phyloP scores from a whole-genome alignment of 2,797 vertebrate species.

The Sebastes oblongus region DNA sequence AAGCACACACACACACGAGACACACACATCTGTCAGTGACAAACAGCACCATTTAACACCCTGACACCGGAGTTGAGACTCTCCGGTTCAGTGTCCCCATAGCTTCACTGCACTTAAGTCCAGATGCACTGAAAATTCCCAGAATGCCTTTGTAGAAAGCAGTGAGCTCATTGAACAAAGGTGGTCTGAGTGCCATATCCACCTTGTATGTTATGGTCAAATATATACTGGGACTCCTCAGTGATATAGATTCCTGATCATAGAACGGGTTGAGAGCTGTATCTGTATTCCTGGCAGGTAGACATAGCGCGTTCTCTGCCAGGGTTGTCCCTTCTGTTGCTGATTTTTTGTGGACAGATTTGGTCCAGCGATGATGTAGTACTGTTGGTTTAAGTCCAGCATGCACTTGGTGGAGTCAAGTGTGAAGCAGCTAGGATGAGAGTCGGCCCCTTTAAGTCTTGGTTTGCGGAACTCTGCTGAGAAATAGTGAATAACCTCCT shows the following conservation, averaged over 20 bases:
- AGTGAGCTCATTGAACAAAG: neutral
- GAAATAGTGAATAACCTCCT: neutral
- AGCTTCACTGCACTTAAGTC: constrained; percentile 19
- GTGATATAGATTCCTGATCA: neutral
- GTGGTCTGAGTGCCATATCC: neutral
- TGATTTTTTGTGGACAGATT: neutral
- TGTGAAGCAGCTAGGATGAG: neutral
- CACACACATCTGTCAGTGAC: constrained; percentile 36
- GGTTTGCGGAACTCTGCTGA: neutral
- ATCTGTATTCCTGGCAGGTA: neutral
- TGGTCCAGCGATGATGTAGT: neutral
- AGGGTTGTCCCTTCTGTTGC: neutral
- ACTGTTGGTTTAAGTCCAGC: neutral
- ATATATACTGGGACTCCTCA: neutral
- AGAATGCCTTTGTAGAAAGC: neutral
- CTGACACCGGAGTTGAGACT: constrained; percentile 21
- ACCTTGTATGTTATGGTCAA: neutral
- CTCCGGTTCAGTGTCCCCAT: constrained; percentile 19
- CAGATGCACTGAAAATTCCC: constrained; percentile 12
- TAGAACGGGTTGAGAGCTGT: neutral
- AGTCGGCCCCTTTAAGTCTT: neutral
- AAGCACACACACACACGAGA: neutral
- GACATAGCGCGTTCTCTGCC: too few relatives aligned
- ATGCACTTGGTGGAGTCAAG: neutral
- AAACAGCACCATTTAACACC: constrained; percentile 58